Evolutionary conservation across 2,113 vertebrate genomes (phyloP), one percentile per base, ranked within the genome.

Genomic region (Grallaria varia): DNA sequence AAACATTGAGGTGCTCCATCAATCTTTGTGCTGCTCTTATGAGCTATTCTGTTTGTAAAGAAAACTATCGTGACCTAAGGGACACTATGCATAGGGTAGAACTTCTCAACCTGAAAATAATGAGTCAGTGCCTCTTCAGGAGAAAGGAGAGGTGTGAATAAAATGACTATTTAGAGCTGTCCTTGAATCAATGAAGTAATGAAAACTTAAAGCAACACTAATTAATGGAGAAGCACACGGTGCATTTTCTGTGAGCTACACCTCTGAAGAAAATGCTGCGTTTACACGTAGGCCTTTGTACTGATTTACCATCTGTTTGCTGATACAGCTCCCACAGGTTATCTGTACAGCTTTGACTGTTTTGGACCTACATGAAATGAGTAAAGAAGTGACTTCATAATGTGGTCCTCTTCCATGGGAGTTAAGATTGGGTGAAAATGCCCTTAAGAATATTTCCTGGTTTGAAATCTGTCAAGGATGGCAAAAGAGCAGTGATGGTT

Each of bases 191-290:
- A 19, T 44, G 42, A 76, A 84, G 55, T 74, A 45, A 45, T 75
- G 50, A 72, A 84, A 93, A 78, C 14, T 19, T 86, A 50, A 84
- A 87, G 52, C 45, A 52, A 33, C 45, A 50, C 49, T 44, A 28
- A 33, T 72, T 85, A 89, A 58, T 40, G 33, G 50, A 69, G 58
- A 67, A 52, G 35, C 42, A 69, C 1, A 0, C 2, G 0, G 1
- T 82, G 33, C 3, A 52, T 80, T 80, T 71, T 45, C 53, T 79
- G n/a, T 68, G 72, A 78, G 15, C n/a, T 79, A 20, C 3, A 4
- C 39, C 89, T 72, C 47, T 84, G 56, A 78, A 89, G 50, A 58
- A 91, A 84, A 76, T 35, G n/a, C 22, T 89, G 23, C 15, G 16
- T 79, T 75, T 93, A 40, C 56, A 42, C 4, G 1, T 12, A 75